Percentiles rank a stretch among this genome's conserved stretches.
phyloP scores from a whole-genome alignment of 1,140 invertebrate genomes.

The Drosophila pandora region DNA sequence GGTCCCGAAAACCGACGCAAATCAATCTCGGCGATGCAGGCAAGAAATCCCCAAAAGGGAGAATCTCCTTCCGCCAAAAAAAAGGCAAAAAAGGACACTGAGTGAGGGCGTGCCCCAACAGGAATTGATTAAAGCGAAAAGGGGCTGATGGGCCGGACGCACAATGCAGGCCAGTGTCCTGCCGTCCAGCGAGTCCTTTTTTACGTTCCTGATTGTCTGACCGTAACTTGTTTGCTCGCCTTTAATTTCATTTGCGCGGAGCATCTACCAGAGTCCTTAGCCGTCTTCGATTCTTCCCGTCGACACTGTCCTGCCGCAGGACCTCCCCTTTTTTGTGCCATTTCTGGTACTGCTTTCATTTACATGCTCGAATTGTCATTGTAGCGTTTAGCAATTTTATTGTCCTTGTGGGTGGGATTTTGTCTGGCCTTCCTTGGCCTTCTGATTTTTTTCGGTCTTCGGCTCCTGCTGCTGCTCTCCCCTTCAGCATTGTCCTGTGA shows the following conservation, averaged over 20 bases:
- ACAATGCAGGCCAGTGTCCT: conserved; percentile 62
- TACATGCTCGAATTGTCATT: conserved; percentile 83
- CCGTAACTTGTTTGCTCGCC: conserved; percentile 83
- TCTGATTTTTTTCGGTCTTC: not conserved
- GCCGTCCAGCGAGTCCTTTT: conserved; percentile 49
- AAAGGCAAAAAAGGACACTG: conserved; percentile 25
- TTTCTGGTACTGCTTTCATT: conserved; percentile 70
- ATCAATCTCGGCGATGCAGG: conserved; percentile 54
- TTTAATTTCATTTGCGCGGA: conserved; percentile 81
- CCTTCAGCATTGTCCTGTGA: conserved; percentile 54
- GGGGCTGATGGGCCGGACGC: conserved; percentile 21
- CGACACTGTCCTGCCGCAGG: conserved; percentile 21
- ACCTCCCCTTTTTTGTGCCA: conserved; percentile 23
- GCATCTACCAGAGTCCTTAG: conserved; percentile 14
- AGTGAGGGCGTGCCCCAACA: conserved; percentile 58
- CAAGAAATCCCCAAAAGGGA: conserved; percentile 48
- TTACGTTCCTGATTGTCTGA: conserved; percentile 77
- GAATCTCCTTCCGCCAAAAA: conserved; percentile 26
- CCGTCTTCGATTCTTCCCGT: conserved; percentile 14
- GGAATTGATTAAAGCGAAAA: conserved; percentile 67
- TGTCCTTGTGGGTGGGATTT: conserved; percentile 52
- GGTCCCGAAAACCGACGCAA: conserved; percentile 20
- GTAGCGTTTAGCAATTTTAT: conserved; percentile 82
- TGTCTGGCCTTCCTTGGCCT: conserved; percentile 27
- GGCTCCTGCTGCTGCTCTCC: not conserved